A percentile compares a stretch with the other conserved stretches of the same genome.
Evolutionary conservation across 1,140 invertebrate species (phyloP).

Genomic region (Drosophila santomea): DNA sequence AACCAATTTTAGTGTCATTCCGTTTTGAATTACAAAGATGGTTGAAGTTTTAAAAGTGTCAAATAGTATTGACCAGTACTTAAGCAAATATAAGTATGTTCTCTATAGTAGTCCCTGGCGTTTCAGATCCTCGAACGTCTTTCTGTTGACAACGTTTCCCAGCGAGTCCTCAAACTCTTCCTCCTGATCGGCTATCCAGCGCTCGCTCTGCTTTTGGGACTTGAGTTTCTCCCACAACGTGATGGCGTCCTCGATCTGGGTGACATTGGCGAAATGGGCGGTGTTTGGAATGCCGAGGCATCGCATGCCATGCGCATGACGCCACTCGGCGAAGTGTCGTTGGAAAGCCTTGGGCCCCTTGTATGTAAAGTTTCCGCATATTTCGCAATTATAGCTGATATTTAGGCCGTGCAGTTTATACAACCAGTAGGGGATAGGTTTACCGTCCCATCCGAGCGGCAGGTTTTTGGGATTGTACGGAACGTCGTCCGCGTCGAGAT

Average conservation of each 20-base stretch:
- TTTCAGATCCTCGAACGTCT: conserved; percentile 99
- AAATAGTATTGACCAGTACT: not conserved
- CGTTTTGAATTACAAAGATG: not conserved
- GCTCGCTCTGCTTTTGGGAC: conserved; percentile 96
- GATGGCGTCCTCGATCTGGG: conserved; percentile 99
- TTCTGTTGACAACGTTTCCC: conserved; percentile 99
- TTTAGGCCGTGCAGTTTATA: conserved; percentile 99
- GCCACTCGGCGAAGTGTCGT: conserved; percentile 99
- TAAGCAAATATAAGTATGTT: conserved; percentile 17
- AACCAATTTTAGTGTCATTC: not conserved
- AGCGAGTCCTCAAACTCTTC: conserved; percentile 99
- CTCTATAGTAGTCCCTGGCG: conserved; percentile 96
- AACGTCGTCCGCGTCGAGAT: conserved; percentile 95
- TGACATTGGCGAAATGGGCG: conserved; percentile 99
- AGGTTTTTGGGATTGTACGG: conserved; percentile 99
- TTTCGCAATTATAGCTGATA: conserved; percentile 99
- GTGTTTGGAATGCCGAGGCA: conserved; percentile 99
- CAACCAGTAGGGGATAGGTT: conserved; percentile 99
- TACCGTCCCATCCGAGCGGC: conserved; percentile 99
- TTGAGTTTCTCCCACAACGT: conserved; percentile 99
- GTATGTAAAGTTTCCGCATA: conserved; percentile 99
- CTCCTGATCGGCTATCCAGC: conserved; percentile 98
- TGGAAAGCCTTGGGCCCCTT: conserved; percentile 99
- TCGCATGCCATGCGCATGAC: conserved; percentile 99
- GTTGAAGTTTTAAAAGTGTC: not conserved